Evolutionary conservation across 2,888 invertebrate species (phyloP).

Genomic region (Folsomia manolachei): DNA sequence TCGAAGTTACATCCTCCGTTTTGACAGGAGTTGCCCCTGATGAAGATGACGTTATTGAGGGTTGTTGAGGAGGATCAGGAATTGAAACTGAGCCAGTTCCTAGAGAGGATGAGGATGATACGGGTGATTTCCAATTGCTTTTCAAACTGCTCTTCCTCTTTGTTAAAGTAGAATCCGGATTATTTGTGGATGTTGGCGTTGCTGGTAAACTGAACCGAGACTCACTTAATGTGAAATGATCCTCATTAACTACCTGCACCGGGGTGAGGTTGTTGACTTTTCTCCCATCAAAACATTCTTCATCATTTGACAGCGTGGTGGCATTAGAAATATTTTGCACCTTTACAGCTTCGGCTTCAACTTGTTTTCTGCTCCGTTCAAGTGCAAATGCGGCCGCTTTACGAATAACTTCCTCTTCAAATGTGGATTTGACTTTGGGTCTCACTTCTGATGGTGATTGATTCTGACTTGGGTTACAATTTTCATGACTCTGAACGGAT

Average conservation of each 20-base stretch:
- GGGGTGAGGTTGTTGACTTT: constrained; percentile 25
- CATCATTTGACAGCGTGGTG: not conserved
- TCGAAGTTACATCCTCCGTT: not conserved
- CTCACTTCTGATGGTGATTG: constrained; percentile 4
- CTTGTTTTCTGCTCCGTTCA: constrained; percentile 29
- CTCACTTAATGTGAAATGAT: too few species aligned
- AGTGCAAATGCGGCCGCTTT: constrained; percentile 36
- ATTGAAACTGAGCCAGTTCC: constrained; percentile 7
- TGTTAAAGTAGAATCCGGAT: not conserved
- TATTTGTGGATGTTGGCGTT: not conserved
- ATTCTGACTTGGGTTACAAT: constrained; percentile 14
- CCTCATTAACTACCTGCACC: constrained; percentile 11
- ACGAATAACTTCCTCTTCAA: constrained; percentile 40
- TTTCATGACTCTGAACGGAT: not conserved
- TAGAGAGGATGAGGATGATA: not conserved
- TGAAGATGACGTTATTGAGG: too few species aligned
- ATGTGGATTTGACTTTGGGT: constrained; percentile 23
- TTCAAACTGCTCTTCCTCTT: constrained; percentile 4
- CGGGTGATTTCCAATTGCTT: constrained; percentile 8
- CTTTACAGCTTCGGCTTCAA: constrained; percentile 22
- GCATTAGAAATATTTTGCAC: constrained; percentile 4
- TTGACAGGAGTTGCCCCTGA: too few species aligned
- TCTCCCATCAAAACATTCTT: constrained; percentile 10
- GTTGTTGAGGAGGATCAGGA: constrained; percentile 10
- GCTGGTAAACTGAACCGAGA: not conserved